These are phyloP conservation scores for Australoheros scitulus DNA, from an alignment of 2,113 vertebrate species.

Conservation along the genomic window DNA sequence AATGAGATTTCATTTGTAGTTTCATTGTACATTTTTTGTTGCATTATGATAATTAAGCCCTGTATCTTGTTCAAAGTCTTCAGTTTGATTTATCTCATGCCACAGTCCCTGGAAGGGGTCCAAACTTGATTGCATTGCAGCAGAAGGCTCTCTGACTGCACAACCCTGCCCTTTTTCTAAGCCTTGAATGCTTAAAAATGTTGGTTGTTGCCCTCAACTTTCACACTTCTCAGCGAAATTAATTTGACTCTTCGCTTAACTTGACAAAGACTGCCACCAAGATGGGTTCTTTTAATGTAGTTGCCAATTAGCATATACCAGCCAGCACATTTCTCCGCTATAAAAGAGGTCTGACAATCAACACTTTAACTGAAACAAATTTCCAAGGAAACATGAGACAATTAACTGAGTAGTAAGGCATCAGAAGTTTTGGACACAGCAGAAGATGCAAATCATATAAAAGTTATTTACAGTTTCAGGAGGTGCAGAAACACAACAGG, in stretches of 20 bases:
- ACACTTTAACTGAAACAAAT: constrained; percentile 28
- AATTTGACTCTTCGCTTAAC: constrained; percentile 35
- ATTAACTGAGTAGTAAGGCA: constrained; percentile 21
- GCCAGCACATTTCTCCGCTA: constrained; percentile 17
- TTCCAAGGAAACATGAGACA: constrained; percentile 46
- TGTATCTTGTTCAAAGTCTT: constrained; percentile 13
- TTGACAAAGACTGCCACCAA: constrained; percentile 38
- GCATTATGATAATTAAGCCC: constrained; percentile 3
- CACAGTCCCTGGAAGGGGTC: constrained; percentile 10
- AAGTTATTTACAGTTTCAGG: neutral
- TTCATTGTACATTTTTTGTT: neutral
- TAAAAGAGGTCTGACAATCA: constrained; percentile 49
- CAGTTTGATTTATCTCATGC: constrained; percentile 8
- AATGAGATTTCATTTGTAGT: neutral
- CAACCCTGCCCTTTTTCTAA: neutral
- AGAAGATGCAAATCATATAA: neutral
- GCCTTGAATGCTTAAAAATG: constrained; percentile 9
- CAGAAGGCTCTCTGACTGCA: neutral
- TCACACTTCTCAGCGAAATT: constrained; percentile 11
- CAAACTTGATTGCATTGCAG: constrained; percentile 5
- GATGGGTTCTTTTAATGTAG: constrained; percentile 47
- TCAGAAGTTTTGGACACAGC: neutral
- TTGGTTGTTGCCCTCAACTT: neutral
- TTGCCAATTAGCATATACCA: constrained; percentile 47
- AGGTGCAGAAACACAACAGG: neutral